phyloP scores from a whole-genome alignment of 2,113 vertebrate genomes.

The Prunella himalayana region DNA sequence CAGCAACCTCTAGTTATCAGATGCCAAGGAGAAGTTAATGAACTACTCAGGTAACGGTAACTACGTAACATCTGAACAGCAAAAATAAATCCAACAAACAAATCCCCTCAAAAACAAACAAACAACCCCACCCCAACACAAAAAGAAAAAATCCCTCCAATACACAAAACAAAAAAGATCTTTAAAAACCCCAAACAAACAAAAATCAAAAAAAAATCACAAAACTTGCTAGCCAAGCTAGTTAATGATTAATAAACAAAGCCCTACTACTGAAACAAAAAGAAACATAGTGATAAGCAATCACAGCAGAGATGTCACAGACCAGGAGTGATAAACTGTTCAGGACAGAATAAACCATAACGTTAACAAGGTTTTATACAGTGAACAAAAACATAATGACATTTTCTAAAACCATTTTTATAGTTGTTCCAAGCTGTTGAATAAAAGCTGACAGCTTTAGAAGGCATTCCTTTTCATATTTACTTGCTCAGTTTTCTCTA shows the following conservation, averaged over 20 bases:
- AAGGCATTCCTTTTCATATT: neutral
- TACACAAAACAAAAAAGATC: neutral
- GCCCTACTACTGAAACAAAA: neutral
- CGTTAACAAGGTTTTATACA: neutral
- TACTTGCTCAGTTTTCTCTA: neutral
- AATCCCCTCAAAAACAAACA: neutral
- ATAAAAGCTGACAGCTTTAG: neutral
- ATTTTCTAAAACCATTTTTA: neutral
- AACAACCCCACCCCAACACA: neutral
- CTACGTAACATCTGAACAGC: neutral
- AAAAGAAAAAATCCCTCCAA: neutral
- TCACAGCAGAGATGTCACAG: neutral
- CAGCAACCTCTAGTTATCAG: neutral
- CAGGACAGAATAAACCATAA: neutral
- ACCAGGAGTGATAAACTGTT: neutral
- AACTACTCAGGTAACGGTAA: neutral
- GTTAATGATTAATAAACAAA: neutral
- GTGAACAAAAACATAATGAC: neutral
- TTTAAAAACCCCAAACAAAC: neutral
- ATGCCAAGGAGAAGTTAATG: neutral
- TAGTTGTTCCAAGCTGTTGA: neutral
- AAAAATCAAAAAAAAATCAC: neutral
- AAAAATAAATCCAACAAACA: neutral
- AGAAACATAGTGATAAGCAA: neutral
- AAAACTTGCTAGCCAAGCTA: neutral